Conservation (phyloP, 2,113 vertebrate species). For the Lasiurus cinereus region DNA sequence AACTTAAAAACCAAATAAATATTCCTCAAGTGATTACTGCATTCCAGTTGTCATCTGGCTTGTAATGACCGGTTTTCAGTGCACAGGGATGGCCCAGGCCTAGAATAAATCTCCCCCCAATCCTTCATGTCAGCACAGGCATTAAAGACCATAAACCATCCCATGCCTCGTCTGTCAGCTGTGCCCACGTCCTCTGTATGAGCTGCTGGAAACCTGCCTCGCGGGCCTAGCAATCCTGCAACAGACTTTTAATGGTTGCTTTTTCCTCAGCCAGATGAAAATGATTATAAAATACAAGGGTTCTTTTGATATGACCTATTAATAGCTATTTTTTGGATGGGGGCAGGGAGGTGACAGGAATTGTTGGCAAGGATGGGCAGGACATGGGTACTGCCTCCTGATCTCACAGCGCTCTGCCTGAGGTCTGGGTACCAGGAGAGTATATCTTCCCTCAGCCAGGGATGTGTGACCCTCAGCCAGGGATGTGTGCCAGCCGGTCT, state of each 20-base stretch:
- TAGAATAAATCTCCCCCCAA: slow-evolving; percentile 83
- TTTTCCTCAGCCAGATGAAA: slow-evolving; percentile 84
- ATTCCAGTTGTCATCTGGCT: slow-evolving; percentile 74
- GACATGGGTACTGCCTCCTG: background rate
- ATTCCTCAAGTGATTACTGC: slow-evolving; percentile 59
- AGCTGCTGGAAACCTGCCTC: slow-evolving; percentile 80
- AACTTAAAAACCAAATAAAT: slow-evolving; percentile 77
- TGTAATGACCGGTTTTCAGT: slow-evolving; percentile 74
- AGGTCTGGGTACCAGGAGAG: slow-evolving; percentile 64
- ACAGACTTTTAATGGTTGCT: slow-evolving; percentile 79
- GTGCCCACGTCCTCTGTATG: slow-evolving; percentile 73
- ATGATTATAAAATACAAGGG: slow-evolving; percentile 83
- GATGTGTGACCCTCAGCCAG: background rate
- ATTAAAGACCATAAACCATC: slow-evolving; percentile 83
- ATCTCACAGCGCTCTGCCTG: background rate
- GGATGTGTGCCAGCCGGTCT: slow-evolving; percentile 70
- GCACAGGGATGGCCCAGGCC: slow-evolving; percentile 77
- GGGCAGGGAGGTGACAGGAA: background rate
- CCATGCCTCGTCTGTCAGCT: slow-evolving; percentile 65
- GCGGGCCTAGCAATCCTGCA: slow-evolving; percentile 80
- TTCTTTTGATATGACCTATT: slow-evolving; percentile 82
- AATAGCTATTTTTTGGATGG: slow-evolving; percentile 65
- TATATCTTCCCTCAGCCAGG: background rate
- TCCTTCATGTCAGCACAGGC: slow-evolving; percentile 85
- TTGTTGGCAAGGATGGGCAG: background rate